A percentile compares a stretch with the other conserved stretches of the same genome.
phyloP scores from a whole-genome alignment of 1,140 invertebrate genomes.

The Oedothorax gibbosus region DNA sequence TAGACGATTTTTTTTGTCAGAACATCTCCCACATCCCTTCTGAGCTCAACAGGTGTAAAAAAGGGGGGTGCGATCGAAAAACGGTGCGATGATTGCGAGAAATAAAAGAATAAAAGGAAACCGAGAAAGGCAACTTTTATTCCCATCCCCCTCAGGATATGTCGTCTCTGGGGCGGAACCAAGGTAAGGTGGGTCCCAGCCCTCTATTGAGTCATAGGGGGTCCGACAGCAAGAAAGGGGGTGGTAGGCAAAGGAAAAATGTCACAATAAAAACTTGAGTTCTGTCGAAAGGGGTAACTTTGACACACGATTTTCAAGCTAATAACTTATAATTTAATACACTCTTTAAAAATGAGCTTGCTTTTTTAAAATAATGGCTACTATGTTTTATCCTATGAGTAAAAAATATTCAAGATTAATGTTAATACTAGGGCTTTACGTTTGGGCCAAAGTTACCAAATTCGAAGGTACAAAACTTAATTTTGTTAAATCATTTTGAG shows the following conservation, averaged over 20 bases:
- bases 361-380: too few relatives aligned
- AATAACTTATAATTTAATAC: too few relatives aligned
- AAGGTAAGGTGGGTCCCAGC: neutral
- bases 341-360: too few relatives aligned
- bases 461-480: too few relatives aligned
- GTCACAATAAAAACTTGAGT: neutral
- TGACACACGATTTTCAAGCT: too few relatives aligned
- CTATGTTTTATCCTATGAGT: too few relatives aligned
- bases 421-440: too few relatives aligned
- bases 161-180: constrained; percentile 46
- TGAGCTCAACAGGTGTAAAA: constrained; percentile 28
- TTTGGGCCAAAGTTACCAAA: too few relatives aligned
- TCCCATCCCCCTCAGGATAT: constrained; percentile 38
- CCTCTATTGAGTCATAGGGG: constrained; percentile 29
- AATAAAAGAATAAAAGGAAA: neutral
- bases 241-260: neutral
- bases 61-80: constrained; percentile 1
- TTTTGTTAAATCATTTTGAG: too few relatives aligned
- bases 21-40: constrained; percentile 14
- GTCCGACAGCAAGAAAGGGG: neutral
- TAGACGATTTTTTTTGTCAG: neutral
- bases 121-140: neutral
- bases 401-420: too few relatives aligned
- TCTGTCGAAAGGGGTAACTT: too few relatives aligned
- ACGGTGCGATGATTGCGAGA: neutral